A percentile compares a stretch with the other conserved stretches of the same genome.
phyloP scores from a whole-genome alignment of 2,888 invertebrate species.

The Isoperla grammatica region DNA sequence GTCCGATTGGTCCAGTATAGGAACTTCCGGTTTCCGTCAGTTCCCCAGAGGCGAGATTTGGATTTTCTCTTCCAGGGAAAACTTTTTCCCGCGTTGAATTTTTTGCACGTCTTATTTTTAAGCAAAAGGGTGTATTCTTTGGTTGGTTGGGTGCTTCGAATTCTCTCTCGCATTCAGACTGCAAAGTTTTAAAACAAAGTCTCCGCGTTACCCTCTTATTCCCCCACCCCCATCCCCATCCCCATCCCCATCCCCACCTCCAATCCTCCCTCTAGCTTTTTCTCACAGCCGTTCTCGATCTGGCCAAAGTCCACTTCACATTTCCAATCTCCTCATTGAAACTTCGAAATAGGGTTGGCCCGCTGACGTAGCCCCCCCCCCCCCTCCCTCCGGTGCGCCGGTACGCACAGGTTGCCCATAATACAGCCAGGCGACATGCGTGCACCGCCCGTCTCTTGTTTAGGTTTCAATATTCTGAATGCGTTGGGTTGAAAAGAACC shows the following conservation, averaged over 20 bases:
- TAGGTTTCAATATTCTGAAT: too few species aligned
- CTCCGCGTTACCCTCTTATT: conserved; percentile 3
- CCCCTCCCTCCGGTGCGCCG: too few species aligned
- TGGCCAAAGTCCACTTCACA: conserved; percentile 13
- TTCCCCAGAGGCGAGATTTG: conserved; percentile 10
- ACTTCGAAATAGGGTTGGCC: neutral
- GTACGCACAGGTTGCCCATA: too few species aligned
- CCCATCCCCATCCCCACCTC: neutral
- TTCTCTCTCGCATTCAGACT: conserved; percentile 14
- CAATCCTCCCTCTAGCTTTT: neutral
- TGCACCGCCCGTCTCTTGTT: too few species aligned
- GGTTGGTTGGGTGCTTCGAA: conserved; percentile 1
- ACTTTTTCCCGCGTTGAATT: conserved; percentile 8
- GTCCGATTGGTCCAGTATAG: conserved; percentile 15
- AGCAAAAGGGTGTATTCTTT: conserved; percentile 5
- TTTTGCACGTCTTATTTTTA: conserved; percentile 9
- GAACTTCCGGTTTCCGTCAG: conserved; percentile 13
- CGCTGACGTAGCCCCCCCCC: too few species aligned
- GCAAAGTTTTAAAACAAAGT: conserved; percentile 19
- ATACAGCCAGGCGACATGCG: too few species aligned
- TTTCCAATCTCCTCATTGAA: conserved; percentile 14
- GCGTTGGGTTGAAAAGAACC: too few species aligned
- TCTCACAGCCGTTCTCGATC: conserved; percentile 2
- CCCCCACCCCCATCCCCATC: neutral
- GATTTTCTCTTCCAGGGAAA: conserved; percentile 6